Conservation (phyloP, 2,797 vertebrate species). For the Erpetoichthys calabaricus region DNA sequence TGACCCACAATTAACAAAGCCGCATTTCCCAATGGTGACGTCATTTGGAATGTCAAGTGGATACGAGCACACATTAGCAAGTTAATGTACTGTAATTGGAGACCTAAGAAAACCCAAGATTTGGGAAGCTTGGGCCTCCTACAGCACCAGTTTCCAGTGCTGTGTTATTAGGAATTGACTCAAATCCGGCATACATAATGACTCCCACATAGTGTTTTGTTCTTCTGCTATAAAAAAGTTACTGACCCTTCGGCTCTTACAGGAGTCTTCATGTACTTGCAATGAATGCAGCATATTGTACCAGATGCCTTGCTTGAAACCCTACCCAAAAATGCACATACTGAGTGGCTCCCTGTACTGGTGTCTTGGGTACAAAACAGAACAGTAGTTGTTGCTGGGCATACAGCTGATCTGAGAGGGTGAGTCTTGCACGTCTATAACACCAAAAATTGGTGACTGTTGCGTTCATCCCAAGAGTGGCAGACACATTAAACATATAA, state of each 20-base stretch:
- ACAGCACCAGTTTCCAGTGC: too few species aligned
- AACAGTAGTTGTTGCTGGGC: not conserved
- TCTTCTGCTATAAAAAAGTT: not conserved
- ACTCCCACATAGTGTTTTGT: not conserved
- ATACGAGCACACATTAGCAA: too few species aligned
- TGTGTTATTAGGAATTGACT: not conserved
- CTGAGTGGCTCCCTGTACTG: not conserved
- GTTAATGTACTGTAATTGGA: too few species aligned
- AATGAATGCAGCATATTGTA: slow-evolving; percentile 7
- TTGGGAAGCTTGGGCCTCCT: too few species aligned
- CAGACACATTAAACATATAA: too few species aligned
- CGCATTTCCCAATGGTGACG: too few species aligned
- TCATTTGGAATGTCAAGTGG: too few species aligned
- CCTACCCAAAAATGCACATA: not conserved
- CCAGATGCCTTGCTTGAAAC: not conserved
- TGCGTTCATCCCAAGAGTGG: too few species aligned
- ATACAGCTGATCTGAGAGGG: not conserved
- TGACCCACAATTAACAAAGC: too few species aligned
- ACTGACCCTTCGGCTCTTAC: not conserved
- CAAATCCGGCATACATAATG: not conserved
- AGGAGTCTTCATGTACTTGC: not conserved
- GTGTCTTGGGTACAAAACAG: not conserved
- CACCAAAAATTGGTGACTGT: too few species aligned
- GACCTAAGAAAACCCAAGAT: too few species aligned
- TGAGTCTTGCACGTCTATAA: too few species aligned